Conservation (phyloP, 2,888 invertebrate species). For the Tetragonisca angustula region DNA sequence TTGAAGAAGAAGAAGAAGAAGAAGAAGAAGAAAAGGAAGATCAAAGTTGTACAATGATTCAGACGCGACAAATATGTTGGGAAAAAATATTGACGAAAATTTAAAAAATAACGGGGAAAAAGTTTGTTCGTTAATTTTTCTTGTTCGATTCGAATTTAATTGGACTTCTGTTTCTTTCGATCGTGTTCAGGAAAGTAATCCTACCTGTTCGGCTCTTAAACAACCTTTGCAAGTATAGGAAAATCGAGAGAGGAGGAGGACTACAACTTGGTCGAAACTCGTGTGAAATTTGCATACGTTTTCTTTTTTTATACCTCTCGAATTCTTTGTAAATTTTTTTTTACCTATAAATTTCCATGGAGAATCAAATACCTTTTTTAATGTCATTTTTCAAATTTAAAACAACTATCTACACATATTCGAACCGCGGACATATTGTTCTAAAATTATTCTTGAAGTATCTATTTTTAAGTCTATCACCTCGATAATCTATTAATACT, state of each 20-base stretch:
- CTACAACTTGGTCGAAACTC: neutral
- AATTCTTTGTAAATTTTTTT: neutral
- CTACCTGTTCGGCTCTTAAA: neutral
- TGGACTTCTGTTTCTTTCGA: neutral
- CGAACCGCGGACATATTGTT: too few relatives aligned
- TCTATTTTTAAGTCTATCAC: neutral
- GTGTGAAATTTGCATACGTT: constrained; percentile 8
- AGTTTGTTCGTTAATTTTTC: too few relatives aligned
- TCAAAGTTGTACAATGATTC: neutral
- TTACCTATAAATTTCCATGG: neutral
- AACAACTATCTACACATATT: too few relatives aligned
- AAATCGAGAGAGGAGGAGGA: neutral
- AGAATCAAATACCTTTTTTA: neutral
- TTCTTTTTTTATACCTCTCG: neutral
- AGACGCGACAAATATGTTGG: neutral
- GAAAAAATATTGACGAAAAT: neutral
- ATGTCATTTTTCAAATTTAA: neutral
- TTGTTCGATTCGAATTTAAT: neutral
- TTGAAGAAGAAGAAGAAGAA: neutral
- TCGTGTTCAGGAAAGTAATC: neutral
- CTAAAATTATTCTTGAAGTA: neutral
- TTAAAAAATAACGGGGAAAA: neutral
- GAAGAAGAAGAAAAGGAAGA: neutral
- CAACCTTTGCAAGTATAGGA: neutral
- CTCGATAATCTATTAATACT: neutral